phyloP scores from a whole-genome alignment of 2,888 invertebrate genomes.

The Thysanoteuthis rhombus region DNA sequence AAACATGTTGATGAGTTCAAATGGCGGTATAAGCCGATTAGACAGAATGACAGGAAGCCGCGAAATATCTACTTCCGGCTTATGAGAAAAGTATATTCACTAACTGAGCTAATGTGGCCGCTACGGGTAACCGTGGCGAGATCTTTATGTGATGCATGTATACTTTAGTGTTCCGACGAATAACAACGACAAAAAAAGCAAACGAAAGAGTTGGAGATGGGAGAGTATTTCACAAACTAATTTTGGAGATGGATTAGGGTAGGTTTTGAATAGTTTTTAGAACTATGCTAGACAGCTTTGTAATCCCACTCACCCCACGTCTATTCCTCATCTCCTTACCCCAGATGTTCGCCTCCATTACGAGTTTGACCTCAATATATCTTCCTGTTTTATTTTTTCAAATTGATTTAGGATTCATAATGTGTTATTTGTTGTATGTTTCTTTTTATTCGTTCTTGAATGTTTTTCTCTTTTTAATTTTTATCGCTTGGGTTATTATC shows the following conservation, averaged over 20 bases:
- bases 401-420: no score
- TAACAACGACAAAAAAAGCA: conserved; percentile 19
- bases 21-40: background rate
- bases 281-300: background rate
- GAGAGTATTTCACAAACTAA: conserved; percentile 13
- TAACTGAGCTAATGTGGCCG: conserved; percentile 1
- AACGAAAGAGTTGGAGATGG: conserved; percentile 17
- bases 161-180: conserved; percentile 24
- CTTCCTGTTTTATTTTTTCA: background rate
- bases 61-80: background rate
- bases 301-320: background rate
- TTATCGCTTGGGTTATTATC: no score
- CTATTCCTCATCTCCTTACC: background rate
- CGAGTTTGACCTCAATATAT: background rate
- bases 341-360: no score
- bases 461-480: no score
- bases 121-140: background rate
- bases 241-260: conserved; percentile 16
- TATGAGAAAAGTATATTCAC: background rate
- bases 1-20: background rate
- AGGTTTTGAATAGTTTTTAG: background rate
- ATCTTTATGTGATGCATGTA: conserved; percentile 21
- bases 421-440: no score
- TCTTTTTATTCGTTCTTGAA: no score
- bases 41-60: background rate